These are phyloP conservation scores for Cheilosia soror DNA, from an alignment of 2,888 invertebrate species.

Conservation along the genomic window DNA sequence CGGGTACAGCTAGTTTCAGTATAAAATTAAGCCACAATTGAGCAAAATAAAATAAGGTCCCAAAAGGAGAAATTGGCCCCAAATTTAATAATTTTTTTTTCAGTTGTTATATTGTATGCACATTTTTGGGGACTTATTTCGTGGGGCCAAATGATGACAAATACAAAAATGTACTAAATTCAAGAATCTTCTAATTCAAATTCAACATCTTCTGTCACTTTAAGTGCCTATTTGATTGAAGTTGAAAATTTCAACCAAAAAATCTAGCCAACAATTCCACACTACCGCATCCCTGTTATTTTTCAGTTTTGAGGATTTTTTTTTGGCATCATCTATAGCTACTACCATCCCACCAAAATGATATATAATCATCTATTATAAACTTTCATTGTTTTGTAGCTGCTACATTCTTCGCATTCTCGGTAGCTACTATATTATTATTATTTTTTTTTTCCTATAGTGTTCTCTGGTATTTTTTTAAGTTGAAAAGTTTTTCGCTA, in stretches of 20 bases:
- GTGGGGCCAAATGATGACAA: too few relatives aligned
- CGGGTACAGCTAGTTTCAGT: too few relatives aligned
- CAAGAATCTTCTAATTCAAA: too few relatives aligned
- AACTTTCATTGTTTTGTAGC: constrained; percentile 58
- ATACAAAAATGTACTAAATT: too few relatives aligned
- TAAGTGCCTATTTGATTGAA: background rate
- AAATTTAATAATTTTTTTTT: too few relatives aligned
- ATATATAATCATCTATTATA: constrained; percentile 72
- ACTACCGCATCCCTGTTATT: constrained; percentile 15
- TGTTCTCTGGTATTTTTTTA: constrained; percentile 18
- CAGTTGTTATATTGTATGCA: too few relatives aligned
- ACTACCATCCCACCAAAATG: constrained; percentile 39
- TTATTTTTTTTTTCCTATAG: constrained; percentile 18
- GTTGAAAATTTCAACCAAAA: background rate
- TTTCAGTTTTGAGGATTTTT: background rate
- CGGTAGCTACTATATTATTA: too few relatives aligned
- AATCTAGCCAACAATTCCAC: constrained; percentile 13
- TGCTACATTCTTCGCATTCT: constrained; percentile 50
- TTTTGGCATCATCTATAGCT: constrained; percentile 6
- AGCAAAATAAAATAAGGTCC: too few relatives aligned
- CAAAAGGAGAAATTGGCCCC: too few relatives aligned
- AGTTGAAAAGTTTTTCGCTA: constrained; percentile 72
- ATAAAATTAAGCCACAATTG: too few relatives aligned
- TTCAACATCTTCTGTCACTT: background rate
- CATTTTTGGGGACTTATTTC: too few relatives aligned